phyloP scores from a whole-genome alignment of 2,888 invertebrate species.

The Heliconius erato region DNA sequence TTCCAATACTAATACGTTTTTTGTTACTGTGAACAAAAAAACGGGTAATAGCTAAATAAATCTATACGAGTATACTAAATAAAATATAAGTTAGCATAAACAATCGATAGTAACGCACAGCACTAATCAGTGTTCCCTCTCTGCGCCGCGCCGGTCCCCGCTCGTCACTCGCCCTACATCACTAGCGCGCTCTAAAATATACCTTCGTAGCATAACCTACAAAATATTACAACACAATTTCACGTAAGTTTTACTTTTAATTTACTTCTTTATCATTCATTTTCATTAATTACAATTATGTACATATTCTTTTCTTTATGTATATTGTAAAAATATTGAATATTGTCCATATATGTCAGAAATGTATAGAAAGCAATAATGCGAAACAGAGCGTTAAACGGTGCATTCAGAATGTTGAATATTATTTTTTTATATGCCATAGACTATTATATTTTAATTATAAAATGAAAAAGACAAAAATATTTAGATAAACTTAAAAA shows the following conservation, averaged over 20 bases:
- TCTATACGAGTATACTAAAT: neutral
- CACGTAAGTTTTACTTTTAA: constrained; percentile 26
- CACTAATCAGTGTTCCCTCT: constrained; percentile 13
- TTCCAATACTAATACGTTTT: no score
- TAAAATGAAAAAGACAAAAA: neutral
- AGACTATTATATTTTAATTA: constrained; percentile 1
- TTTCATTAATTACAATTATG: neutral
- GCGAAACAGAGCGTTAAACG: constrained; percentile 16
- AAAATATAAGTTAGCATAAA: neutral
- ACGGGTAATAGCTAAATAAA: neutral
- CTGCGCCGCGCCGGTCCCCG: constrained; percentile 27
- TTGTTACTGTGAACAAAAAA: no score
- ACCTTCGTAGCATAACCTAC: constrained; percentile 34
- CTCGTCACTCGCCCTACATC: constrained; percentile 34
- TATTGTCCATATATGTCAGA: neutral
- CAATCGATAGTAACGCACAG: neutral
- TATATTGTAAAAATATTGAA: neutral
- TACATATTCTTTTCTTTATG: neutral
- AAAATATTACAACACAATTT: constrained; percentile 11
- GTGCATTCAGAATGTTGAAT: neutral
- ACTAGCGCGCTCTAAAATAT: constrained; percentile 28
- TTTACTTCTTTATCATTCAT: neutral
- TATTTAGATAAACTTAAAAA: neutral
- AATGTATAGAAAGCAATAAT: constrained; percentile 27
- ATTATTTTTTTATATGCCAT: neutral